Evolutionary conservation across 2,797 vertebrate species (phyloP).

Genomic region (Malurus leucopterus): DNA sequence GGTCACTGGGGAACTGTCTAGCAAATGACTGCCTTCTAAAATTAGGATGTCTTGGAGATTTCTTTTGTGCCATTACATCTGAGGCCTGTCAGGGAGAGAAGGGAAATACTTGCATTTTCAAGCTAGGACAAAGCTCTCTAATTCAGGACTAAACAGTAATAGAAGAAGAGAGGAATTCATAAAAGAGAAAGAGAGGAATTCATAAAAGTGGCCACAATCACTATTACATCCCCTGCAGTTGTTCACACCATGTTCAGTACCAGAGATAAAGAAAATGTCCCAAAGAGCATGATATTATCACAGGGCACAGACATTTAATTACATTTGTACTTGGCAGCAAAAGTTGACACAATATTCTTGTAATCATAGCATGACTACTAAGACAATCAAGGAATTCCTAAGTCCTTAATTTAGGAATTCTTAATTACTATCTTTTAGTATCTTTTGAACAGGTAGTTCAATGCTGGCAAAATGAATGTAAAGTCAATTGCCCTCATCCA

Average conservation of each 20-base stretch:
- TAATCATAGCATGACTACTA: neutral
- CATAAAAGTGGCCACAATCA: neutral
- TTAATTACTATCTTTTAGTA: neutral
- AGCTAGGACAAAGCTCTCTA: neutral
- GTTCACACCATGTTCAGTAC: neutral
- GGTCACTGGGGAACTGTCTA: neutral
- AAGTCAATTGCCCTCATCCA: neutral
- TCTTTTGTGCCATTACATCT: neutral
- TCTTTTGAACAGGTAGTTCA: neutral
- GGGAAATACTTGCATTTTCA: conserved; percentile 4
- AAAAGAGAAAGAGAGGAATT: neutral
- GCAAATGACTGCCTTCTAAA: neutral
- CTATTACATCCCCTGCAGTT: conserved; percentile 25
- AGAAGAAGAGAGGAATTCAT: neutral
- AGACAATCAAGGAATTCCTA: neutral
- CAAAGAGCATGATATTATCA: neutral
- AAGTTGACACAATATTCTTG: neutral
- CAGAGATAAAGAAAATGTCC: conserved; percentile 27
- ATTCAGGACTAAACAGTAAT: neutral
- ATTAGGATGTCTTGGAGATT: neutral
- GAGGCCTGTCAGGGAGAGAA: neutral
- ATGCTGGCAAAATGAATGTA: neutral
- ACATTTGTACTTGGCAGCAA: neutral
- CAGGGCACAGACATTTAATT: neutral
- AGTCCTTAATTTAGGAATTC: neutral